Conservation (phyloP, 2,888 invertebrate genomes). For the Andricus curvator region DNA sequence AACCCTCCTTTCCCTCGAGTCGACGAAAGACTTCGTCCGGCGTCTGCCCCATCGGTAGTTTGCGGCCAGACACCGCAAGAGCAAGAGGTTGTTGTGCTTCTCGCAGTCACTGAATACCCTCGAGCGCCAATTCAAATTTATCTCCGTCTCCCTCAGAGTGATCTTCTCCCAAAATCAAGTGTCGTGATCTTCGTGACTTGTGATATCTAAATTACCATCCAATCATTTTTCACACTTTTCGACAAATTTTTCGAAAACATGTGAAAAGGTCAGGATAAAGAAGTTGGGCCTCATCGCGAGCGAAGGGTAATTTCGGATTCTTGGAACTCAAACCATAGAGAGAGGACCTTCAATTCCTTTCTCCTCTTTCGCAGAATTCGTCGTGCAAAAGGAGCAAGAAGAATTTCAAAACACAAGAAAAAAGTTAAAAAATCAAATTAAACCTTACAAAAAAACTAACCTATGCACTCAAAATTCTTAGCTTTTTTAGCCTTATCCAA, state of each 20-base stretch:
- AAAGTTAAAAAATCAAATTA: not conserved
- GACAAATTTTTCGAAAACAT: not conserved
- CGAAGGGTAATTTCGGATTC: conserved; percentile 8
- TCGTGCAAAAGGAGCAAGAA: not conserved
- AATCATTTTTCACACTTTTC: not conserved
- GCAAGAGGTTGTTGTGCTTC: conserved; percentile 8
- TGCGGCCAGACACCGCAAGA: conserved; percentile 35
- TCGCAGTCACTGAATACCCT: not conserved
- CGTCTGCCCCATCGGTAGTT: conserved; percentile 13
- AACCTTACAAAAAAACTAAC: not conserved
- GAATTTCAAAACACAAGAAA: not conserved
- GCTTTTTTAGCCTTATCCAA: not conserved
- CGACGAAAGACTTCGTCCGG: conserved; percentile 31
- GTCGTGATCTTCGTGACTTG: conserved; percentile 5
- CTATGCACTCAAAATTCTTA: not conserved
- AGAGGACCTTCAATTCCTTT: conserved; percentile 4
- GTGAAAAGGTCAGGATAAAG: not conserved
- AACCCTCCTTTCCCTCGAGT: conserved; percentile 39
- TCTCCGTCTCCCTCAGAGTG: not conserved
- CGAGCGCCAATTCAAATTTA: not conserved
- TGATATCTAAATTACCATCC: not conserved
- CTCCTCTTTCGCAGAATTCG: not conserved
- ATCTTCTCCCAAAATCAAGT: not conserved
- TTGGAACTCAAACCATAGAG: conserved; percentile 18
- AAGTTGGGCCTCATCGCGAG: conserved; percentile 1